These are phyloP conservation scores for Mus musculus DNA, from an alignment of 2,113 vertebrate genomes.

Conservation along the genomic window DNA sequence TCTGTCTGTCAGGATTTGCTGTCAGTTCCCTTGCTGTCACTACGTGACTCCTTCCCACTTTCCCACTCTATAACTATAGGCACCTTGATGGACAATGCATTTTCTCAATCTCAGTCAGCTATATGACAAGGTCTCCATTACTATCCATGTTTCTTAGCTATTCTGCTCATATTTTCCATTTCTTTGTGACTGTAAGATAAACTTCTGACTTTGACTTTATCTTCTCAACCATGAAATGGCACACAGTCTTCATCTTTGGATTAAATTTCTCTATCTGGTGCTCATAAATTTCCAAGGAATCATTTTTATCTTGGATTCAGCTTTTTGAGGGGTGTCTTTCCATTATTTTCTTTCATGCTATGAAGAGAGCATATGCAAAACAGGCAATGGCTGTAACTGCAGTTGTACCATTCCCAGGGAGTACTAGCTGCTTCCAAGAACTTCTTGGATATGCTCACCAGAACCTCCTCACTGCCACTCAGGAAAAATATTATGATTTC, in stretches of 20 bases:
- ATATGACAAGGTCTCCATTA: neutral
- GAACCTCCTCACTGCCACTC: neutral
- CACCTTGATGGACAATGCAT: neutral
- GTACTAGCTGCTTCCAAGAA: neutral
- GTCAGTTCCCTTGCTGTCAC: neutral
- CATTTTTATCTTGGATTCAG: conserved; percentile 26
- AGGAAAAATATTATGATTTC: neutral
- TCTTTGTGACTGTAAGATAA: neutral
- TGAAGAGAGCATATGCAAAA: neutral
- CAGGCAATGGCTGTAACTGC: neutral
- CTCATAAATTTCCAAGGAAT: conserved; percentile 24
- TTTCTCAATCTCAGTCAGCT: neutral
- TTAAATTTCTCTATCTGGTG: neutral
- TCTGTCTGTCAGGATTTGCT: neutral
- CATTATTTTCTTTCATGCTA: neutral
- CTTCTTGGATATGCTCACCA: neutral
- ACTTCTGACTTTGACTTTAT: neutral
- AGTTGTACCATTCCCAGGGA: neutral
- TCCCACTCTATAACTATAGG: neutral
- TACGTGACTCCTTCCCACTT: neutral
- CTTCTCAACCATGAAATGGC: neutral
- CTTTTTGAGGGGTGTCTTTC: neutral
- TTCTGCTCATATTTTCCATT: neutral
- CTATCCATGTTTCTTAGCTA: conserved; percentile 12
- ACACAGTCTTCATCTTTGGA: neutral